Base-by-base conservation (phyloP, 2,888 invertebrate species). In the Ischnus inquisitorius region DNA sequence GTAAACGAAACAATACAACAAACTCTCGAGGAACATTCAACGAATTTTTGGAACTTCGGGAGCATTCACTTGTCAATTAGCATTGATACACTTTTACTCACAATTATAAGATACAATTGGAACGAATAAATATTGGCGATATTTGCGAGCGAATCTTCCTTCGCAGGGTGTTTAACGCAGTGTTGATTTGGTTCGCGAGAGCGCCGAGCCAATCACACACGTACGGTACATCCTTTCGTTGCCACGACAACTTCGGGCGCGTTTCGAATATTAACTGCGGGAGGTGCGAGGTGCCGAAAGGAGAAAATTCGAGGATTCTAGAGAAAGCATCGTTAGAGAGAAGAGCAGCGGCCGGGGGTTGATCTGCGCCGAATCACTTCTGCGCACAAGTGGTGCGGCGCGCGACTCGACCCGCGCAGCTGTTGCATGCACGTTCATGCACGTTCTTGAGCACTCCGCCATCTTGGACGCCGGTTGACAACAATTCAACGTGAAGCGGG, bases 181-280 rank as follows among this genome's bases (percentile, higher is more conserved):
- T 34, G 68, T 68, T 77, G 60, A 80, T 76, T 71, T 39, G 71
- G 62, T 60, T 79, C 83, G 75, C 78, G 60, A 60, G 64, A 79
- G 74, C 82, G 51, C 62, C 48, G 78, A 78, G 39, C 62, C 74
- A 62, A 74, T 62, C 78, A 54, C 72, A 43, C 28, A 62, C 67
- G 60, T 74, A 74, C 41, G 46, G 46, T 14, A 60, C 3, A 68
- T 62, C 14, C 10, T 25, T 62, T 22, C 6, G 41, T 39, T 51
- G 41, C 34, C 25, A 54, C 62, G 46, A 51, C 54, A 57, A 71
- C 54, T 57, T 71, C 71, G 54, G 54, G 54, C 54, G 54, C 54
- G 19, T 54, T 54, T 19, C 51, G 34, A 51, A 51, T 51, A 51
- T 51, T 51, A 51, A 51, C 51, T 51, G 51, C 2, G 19, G 1